These are phyloP conservation scores for Drosophila hydei DNA, from an alignment of 1,140 invertebrate genomes.

Conservation along the genomic window DNA sequence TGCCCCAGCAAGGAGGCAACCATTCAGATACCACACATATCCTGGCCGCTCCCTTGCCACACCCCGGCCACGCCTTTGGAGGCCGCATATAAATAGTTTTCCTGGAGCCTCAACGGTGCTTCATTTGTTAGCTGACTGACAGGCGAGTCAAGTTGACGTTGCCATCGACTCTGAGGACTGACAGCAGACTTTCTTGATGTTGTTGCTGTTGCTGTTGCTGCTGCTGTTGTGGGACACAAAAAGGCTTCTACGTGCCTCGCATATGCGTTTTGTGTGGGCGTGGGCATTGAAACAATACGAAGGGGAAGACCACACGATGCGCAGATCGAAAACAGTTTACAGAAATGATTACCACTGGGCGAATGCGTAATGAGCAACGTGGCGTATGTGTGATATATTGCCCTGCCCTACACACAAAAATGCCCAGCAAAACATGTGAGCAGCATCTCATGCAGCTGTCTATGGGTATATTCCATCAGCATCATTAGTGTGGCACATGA, in stretches of 20 bases:
- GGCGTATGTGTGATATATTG: constrained; percentile 66
- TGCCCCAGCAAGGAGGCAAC: constrained; percentile 6
- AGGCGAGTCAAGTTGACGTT: constrained; percentile 63
- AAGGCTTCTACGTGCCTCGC: constrained; percentile 54
- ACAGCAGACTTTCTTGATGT: constrained; percentile 31
- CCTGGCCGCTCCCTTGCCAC: constrained; percentile 28
- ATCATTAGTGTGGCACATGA: constrained; percentile 21
- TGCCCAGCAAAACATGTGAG: constrained; percentile 1
- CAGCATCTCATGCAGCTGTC: neutral
- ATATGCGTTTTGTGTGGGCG: constrained; percentile 17
- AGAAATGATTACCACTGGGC: constrained; percentile 73
- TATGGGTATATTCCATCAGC: constrained; percentile 9
- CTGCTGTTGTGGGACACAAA: constrained; percentile 21
- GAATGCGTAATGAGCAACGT: constrained; percentile 73
- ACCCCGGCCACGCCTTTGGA: constrained; percentile 19
- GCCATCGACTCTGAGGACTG: constrained; percentile 8
- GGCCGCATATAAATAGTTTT: constrained; percentile 70
- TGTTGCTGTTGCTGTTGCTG: neutral
- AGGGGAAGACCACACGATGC: constrained; percentile 31
- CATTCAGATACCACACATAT: constrained; percentile 25
- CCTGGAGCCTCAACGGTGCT: constrained; percentile 29
- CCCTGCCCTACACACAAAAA: constrained; percentile 21
- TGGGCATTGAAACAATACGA: neutral
- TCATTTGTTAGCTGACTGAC: constrained; percentile 71
- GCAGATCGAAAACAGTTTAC: constrained; percentile 77